Evolutionary conservation across 2,113 vertebrate species (phyloP).

Genomic region (Psilopogon haemacephalus): DNA sequence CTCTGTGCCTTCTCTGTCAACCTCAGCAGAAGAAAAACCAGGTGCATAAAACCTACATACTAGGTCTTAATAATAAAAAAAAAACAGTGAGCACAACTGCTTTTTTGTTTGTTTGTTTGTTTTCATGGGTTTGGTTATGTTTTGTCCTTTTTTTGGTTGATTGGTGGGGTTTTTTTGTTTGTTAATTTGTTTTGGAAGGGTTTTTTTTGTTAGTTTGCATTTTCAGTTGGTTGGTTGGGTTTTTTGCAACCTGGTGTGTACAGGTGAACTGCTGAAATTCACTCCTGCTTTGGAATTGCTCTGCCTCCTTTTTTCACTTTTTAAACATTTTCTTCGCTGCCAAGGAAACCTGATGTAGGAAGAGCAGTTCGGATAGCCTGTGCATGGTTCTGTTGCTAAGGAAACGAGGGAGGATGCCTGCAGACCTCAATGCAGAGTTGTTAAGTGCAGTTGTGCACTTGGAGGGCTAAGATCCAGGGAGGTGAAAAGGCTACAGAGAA

Average conservation of each 20-base stretch:
- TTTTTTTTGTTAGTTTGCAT: background rate
- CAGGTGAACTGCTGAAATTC: background rate
- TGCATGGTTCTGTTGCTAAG: conserved; percentile 71
- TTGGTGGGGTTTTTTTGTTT: no score
- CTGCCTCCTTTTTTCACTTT: background rate
- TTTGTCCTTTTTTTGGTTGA: no score
- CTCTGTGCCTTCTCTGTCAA: background rate
- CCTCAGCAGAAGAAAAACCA: background rate
- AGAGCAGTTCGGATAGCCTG: conserved; percentile 55
- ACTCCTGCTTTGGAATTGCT: background rate
- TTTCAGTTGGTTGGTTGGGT: no score
- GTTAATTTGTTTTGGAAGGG: no score
- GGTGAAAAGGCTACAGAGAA: background rate
- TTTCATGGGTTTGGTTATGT: background rate
- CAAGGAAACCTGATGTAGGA: conserved; percentile 72
- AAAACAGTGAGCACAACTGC: accelerated
- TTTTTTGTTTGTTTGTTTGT: background rate
- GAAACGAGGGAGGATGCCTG: conserved; percentile 53
- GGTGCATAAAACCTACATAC: accelerated
- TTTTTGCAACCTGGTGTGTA: background rate
- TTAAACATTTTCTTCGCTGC: conserved; percentile 63
- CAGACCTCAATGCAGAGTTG: conserved; percentile 31
- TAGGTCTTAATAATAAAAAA: no score
- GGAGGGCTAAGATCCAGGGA: background rate
- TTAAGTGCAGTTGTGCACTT: conserved; percentile 24